Conservation (phyloP, 1,140 invertebrate genomes). For the Drosophila ficusphila region DNA sequence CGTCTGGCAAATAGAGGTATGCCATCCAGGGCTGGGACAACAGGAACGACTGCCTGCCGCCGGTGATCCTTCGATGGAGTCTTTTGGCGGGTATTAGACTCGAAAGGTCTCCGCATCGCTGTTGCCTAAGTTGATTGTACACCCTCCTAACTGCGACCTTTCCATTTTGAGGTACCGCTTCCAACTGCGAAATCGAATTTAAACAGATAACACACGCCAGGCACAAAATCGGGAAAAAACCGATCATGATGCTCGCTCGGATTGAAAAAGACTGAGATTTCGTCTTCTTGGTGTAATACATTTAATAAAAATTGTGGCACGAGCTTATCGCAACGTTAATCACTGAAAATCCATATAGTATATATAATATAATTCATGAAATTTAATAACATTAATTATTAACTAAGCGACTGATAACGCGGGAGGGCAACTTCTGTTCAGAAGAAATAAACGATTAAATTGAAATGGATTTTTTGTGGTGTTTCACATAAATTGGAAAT, state of each 20-base stretch:
- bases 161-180: background rate
- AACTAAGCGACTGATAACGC: background rate
- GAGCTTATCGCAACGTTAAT: background rate
- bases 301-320: background rate
- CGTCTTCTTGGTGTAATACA: no score
- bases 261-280: background rate
- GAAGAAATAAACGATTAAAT: no score
- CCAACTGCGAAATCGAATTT: no score
- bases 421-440: background rate
- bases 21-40: constrained; percentile 7
- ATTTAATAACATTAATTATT: background rate
- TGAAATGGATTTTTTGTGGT: no score
- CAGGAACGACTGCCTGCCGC: background rate
- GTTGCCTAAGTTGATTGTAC: background rate
- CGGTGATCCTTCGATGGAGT: background rate
- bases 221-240: background rate
- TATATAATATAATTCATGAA: no score
- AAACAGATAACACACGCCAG: background rate
- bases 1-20: background rate
- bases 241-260: background rate
- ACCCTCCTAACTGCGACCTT: background rate
- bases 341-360: background rate
- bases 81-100: background rate
- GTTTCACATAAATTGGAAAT: no score
- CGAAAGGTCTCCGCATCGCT: background rate